These are phyloP conservation scores for Henricia sp. DNA, from an alignment of 53 echinoderm and acorn worm genomes.

Conservation along the genomic window DNA sequence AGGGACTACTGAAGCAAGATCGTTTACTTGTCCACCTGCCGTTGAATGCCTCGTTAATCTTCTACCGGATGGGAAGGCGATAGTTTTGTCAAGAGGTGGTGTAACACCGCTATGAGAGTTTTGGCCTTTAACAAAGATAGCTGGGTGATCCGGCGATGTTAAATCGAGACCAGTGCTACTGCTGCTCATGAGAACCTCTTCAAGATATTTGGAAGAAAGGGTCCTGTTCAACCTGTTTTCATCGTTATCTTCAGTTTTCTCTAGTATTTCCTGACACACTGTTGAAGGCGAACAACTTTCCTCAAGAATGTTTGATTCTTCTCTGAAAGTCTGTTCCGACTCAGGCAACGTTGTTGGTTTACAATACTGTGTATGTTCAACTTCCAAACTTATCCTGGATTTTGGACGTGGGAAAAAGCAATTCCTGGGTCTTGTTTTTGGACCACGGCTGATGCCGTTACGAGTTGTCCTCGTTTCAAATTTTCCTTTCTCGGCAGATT, in stretches of 20 bases:
- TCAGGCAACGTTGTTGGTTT: not conserved
- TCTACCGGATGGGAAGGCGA: not conserved
- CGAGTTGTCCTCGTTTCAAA: not conserved
- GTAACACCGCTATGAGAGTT: slow-evolving; percentile 13
- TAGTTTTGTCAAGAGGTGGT: slow-evolving; percentile 43
- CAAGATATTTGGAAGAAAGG: slow-evolving; percentile 27
- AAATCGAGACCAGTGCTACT: slow-evolving; percentile 78
- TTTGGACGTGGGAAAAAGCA: not conserved
- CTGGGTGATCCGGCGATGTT: slow-evolving; percentile 85
- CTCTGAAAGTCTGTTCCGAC: not conserved
- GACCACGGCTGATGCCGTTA: too few species aligned
- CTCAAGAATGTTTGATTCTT: not conserved
- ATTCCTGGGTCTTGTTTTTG: not conserved
- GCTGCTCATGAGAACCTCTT: slow-evolving; percentile 27
- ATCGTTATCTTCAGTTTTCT: not conserved
- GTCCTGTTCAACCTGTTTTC: not conserved
- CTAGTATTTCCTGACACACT: too few species aligned
- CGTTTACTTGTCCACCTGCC: not conserved
- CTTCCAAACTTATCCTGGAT: slow-evolving; percentile 19
- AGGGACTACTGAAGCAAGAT: not conserved
- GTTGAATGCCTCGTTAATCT: slow-evolving; percentile 1
- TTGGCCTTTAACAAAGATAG: slow-evolving; percentile 65
- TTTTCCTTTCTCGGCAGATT: too few species aligned
- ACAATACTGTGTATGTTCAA: not conserved
- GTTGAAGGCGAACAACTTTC: too few species aligned